Base-by-base conservation (phyloP, 2,797 vertebrate genomes). In the Dromococcyx pavoninus region DNA sequence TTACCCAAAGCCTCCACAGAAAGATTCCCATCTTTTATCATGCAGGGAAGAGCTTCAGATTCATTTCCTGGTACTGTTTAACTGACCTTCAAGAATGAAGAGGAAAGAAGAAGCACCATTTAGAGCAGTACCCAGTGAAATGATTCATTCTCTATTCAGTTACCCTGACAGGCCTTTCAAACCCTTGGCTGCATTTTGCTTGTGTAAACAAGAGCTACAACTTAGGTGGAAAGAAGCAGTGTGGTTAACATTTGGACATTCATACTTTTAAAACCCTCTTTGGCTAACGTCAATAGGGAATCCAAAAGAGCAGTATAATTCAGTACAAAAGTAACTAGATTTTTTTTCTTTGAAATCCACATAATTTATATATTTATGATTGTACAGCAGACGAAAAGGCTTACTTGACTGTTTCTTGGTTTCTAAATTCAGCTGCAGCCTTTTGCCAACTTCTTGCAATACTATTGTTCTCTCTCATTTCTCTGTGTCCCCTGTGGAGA, bases 361-460 rank as follows among this genome's bases (percentile, higher is more conserved):
- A 90, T 88, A 62, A 51, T 70, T 71, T 73, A 30, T 86, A 2
- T 88, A 89, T 83, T 91, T 94, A 70, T 95, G 86, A 91, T 50
- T 83, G 66, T 79, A 53, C 41, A 83, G 56, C 57, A 83, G 58
- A 58, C 77, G 86, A 91, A 94, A 86, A 89, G 74, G 65, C 92
- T 95, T 95, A 81, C 57, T 93, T 85, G 86, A 79, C 82, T 89
- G 18, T 91, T 95, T 84, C 77, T 80, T 0, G 0, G 61, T 73
- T 95, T 90, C 91, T 95, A 91, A 91, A 94, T 87, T 88, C 89
- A 92, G 67, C 79, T 80, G 58, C 17, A 61, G 61, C 50, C 83
- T 88, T 86, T 90, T 96, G 93, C 91, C 93, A 93, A 33, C 44
- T 91, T 56, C 35, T 85, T 89, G 51, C 58, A 86, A 22, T 78